phyloP scores from a whole-genome alignment of 2,888 invertebrate species.

The Anthrax anthrax region DNA sequence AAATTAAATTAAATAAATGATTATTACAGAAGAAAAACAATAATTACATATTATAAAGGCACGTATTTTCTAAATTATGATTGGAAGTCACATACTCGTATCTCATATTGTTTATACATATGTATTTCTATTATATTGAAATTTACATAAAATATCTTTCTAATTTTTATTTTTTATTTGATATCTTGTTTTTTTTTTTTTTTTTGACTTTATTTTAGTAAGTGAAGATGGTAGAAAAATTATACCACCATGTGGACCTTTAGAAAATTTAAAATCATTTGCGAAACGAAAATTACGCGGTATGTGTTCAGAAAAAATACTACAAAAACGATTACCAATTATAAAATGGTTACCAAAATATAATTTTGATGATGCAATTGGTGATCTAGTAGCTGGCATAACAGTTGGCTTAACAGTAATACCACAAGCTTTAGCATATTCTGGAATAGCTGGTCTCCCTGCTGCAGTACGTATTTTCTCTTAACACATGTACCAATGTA shows the following conservation, averaged over 20 bases:
- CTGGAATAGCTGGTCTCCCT: slow-evolving; percentile 64
- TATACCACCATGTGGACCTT: slow-evolving; percentile 18
- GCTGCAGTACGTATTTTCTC: slow-evolving; percentile 38
- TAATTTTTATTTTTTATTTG: no score
- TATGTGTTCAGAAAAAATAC: slow-evolving; percentile 49
- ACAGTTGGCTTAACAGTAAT: slow-evolving; percentile 89
- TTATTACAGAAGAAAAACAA: no score
- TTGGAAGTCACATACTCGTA: no score
- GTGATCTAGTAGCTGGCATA: slow-evolving; percentile 80
- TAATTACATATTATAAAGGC: no score
- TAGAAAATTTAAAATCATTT: slow-evolving; percentile 31
- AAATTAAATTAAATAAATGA: no score
- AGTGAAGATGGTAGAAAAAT: slow-evolving; percentile 36
- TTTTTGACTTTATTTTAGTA: slow-evolving; percentile 29
- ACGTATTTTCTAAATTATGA: no score
- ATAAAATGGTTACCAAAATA: slow-evolving; percentile 65
- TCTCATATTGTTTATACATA: no score
- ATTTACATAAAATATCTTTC: no score
- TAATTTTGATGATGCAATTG: slow-evolving; percentile 53
- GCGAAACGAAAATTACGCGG: slow-evolving; percentile 34
- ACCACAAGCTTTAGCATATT: slow-evolving; percentile 75
- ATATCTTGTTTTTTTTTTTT: no score
- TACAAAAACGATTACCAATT: slow-evolving; percentile 61
- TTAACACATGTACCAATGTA: no score
- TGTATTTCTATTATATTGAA: no score